Percentiles rank a stretch among this genome's conserved stretches.
Evolutionary conservation across 2,113 vertebrate species (phyloP).

Genomic region (Clinocottus analis): DNA sequence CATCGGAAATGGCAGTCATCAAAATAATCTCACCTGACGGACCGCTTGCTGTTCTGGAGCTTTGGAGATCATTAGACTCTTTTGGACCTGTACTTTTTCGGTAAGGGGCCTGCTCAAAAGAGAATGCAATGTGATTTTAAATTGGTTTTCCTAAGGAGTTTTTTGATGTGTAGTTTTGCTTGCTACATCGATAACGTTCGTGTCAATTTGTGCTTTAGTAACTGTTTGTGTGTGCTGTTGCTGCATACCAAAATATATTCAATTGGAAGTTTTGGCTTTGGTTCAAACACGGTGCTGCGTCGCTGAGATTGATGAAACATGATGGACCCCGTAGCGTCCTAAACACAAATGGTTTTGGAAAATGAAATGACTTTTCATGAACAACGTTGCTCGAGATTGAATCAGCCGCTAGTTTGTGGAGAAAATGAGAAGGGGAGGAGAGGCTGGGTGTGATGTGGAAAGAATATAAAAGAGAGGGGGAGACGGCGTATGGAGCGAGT

Average conservation of each 20-base stretch:
- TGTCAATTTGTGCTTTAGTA: neutral
- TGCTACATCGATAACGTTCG: neutral
- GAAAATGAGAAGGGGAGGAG: neutral
- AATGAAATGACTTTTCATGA: constrained; percentile 66
- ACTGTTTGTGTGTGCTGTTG: neutral
- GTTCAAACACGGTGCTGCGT: constrained; percentile 24
- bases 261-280: constrained; percentile 14
- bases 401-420: constrained; percentile 54
- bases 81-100: neutral
- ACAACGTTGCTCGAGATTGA: constrained; percentile 67
- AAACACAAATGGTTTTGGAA: constrained; percentile 58
- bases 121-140: neutral
- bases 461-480: neutral
- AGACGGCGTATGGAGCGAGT: neutral
- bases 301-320: constrained; percentile 39
- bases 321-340: constrained; percentile 34
- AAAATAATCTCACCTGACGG: too few relatives aligned
- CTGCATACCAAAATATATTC: neutral
- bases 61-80: neutral
- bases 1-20: neutral
- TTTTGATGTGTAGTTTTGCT: neutral
- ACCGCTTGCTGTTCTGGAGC: neutral
- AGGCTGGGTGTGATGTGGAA: neutral
- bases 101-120: neutral
- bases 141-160: constrained; percentile 14